phyloP scores from a whole-genome alignment of 1,140 invertebrate species.

The Andrena cerasifolii region DNA sequence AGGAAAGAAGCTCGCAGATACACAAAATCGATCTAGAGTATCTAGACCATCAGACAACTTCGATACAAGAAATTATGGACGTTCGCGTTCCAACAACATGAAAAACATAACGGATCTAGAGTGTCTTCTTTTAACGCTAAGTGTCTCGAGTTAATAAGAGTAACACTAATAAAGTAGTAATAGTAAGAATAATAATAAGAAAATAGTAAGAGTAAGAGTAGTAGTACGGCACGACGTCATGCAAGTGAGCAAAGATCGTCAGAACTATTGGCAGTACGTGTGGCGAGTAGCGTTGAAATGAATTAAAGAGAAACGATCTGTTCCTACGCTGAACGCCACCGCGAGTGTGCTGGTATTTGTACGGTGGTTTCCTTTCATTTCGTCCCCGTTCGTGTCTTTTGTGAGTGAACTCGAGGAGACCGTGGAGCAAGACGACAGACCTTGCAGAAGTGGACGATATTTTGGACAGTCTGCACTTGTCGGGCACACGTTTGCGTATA shows the following conservation, averaged over 20 bases:
- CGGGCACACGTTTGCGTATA: too few relatives aligned
- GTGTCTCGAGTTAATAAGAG: slow-evolving; percentile 1
- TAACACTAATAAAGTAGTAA: slow-evolving; percentile 10
- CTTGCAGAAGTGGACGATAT: not conserved
- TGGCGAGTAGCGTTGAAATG: slow-evolving; percentile 29
- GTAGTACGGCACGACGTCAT: slow-evolving; percentile 46
- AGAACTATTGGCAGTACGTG: slow-evolving; percentile 28
- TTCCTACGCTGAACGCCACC: slow-evolving; percentile 16
- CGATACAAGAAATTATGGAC: slow-evolving; percentile 22
- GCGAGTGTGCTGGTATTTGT: not conserved
- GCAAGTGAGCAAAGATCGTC: slow-evolving; percentile 54
- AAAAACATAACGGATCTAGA: slow-evolving; percentile 11
- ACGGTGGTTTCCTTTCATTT: too few relatives aligned
- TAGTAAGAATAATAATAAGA: slow-evolving; percentile 14
- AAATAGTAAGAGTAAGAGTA: slow-evolving; percentile 6
- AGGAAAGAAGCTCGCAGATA: slow-evolving; percentile 57
- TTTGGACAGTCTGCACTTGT: too few relatives aligned
- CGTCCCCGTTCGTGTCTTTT: too few relatives aligned
- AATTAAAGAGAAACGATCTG: slow-evolving; percentile 33
- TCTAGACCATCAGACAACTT: slow-evolving; percentile 46
- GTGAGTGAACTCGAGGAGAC: too few relatives aligned
- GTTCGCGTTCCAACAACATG: slow-evolving; percentile 21
- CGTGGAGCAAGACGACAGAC: too few relatives aligned
- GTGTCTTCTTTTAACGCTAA: not conserved
- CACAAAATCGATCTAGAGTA: slow-evolving; percentile 58